A percentile compares a stretch with the other conserved stretches of the same genome.
Conservation (phyloP, 2,888 invertebrate genomes). For the Perizoma affinitatum region DNA sequence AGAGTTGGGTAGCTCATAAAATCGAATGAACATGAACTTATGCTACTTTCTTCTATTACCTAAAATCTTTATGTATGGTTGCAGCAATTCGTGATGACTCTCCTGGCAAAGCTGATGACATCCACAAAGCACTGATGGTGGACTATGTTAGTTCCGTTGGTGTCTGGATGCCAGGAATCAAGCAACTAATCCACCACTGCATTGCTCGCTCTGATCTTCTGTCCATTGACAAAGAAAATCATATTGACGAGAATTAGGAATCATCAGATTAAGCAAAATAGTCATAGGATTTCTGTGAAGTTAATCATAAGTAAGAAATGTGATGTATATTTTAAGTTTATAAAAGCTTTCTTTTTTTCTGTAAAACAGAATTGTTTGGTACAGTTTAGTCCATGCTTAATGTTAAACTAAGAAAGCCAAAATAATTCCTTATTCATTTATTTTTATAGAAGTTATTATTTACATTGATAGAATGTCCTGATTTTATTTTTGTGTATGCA, state of each 20-base stretch:
- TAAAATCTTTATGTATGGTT: slow-evolving; percentile 37
- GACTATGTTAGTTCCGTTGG: slow-evolving; percentile 83
- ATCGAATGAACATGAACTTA: no score
- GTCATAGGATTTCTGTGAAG: neutral
- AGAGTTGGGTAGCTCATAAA: no score
- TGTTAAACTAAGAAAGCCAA: neutral
- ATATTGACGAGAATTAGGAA: slow-evolving; percentile 8
- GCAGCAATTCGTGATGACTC: slow-evolving; percentile 79
- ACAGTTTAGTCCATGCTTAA: slow-evolving; percentile 12
- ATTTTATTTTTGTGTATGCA: neutral
- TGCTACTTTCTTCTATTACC: no score
- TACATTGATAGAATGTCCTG: neutral
- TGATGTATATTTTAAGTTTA: slow-evolving; percentile 24
- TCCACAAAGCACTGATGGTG: slow-evolving; percentile 85
- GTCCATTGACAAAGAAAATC: slow-evolving; percentile 68
- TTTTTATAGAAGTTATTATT: slow-evolving; percentile 7
- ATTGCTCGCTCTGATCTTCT: slow-evolving; percentile 71
- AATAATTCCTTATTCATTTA: slow-evolving; percentile 3
- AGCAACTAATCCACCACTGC: slow-evolving; percentile 82
- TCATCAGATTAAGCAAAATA: no score
- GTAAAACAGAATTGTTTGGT: slow-evolving; percentile 13
- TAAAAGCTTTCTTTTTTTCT: slow-evolving; percentile 14
- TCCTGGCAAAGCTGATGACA: slow-evolving; percentile 79
- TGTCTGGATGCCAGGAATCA: slow-evolving; percentile 86
- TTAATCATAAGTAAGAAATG: slow-evolving; percentile 12